phyloP scores from a whole-genome alignment of 2,797 vertebrate species.

The Oryzias sinensis region DNA sequence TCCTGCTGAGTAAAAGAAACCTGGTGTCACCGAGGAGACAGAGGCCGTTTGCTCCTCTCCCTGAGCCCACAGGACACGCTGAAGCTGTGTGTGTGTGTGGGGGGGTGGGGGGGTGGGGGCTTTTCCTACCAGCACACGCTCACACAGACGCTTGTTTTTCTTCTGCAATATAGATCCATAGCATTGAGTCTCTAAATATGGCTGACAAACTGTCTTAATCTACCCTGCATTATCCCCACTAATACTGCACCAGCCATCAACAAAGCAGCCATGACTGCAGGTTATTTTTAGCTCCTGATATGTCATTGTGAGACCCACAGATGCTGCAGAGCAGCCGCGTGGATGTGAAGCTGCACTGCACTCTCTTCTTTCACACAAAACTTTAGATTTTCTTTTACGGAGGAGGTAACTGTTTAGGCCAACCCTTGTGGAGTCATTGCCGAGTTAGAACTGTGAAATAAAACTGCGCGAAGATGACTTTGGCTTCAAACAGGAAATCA shows the following conservation, averaged over 20 bases:
- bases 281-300: slow-evolving; percentile 32
- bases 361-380: not conserved
- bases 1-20: too few relatives aligned
- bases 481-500: too few relatives aligned
- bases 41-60: not conserved
- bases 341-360: not conserved
- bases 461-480: too few relatives aligned
- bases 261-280: slow-evolving; percentile 7
- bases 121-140: slow-evolving; percentile 21
- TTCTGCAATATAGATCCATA: slow-evolving; percentile 8
- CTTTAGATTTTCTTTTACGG: too few relatives aligned
- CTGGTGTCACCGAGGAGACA: too few relatives aligned
- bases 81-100: slow-evolving; percentile 5
- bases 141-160: slow-evolving; percentile 2
- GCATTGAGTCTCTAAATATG: slow-evolving; percentile 14
- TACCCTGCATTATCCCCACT: slow-evolving; percentile 34
- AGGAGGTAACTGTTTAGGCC: too few relatives aligned
- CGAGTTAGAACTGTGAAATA: too few relatives aligned
- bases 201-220: slow-evolving; percentile 25
- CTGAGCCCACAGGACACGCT: slow-evolving; percentile 32
- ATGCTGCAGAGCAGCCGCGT: not conserved
- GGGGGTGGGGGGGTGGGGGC: too few relatives aligned
- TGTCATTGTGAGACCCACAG: slow-evolving; percentile 12
- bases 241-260: slow-evolving; percentile 38
- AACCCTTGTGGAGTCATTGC: too few relatives aligned